Base-by-base conservation (phyloP, 2,888 invertebrate species). In the Callosobruchus maculatus region DNA sequence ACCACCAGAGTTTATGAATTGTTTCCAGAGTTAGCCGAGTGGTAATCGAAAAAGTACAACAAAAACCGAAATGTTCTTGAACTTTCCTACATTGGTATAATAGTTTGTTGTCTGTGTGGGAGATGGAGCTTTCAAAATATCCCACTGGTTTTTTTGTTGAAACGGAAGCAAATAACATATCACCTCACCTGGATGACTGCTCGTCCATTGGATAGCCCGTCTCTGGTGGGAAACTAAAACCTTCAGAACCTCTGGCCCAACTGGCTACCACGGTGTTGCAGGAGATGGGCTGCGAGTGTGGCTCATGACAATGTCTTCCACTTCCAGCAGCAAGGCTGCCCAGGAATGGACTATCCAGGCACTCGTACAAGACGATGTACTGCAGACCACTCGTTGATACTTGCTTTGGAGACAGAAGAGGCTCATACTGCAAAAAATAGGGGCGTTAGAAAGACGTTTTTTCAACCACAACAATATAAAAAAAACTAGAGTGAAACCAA, bases 301-400 rank as follows among this genome's bases (percentile, higher is more conserved):
- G 88, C 78, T 89, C 90, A 84, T 90, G 89, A 83, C 92, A 92
- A 78, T 89, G 89, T 78, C 89, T 87, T 70, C 91, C 91, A 77
- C 88, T 88, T 78, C 89, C 88, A 77, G 89, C 88, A 74, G 91
- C 88, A 79, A 91, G 88, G 80, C 89, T 88, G 82, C 90, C 90
- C 78, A 92, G 88, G 79, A 89, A 88, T 31, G 88, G 85, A 77
- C 89, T 89, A 73, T 91, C 92, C 79, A 91, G 91, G 85, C 93
- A 93, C 85, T 93, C 92, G 87, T 92, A 93, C 71, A 93, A 86
- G 73, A 92, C 90, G 83, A 93, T 91, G 84, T 93, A 93, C 85
- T 93, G 93, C 77, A 93, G 88, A 73, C 90, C 89, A 83, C 90
- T 91, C 73, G 90, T 89, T 13, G 49, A 7, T 13, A 49, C 49